phyloP scores from a whole-genome alignment of 2,797 vertebrate species.

The Alca torda region DNA sequence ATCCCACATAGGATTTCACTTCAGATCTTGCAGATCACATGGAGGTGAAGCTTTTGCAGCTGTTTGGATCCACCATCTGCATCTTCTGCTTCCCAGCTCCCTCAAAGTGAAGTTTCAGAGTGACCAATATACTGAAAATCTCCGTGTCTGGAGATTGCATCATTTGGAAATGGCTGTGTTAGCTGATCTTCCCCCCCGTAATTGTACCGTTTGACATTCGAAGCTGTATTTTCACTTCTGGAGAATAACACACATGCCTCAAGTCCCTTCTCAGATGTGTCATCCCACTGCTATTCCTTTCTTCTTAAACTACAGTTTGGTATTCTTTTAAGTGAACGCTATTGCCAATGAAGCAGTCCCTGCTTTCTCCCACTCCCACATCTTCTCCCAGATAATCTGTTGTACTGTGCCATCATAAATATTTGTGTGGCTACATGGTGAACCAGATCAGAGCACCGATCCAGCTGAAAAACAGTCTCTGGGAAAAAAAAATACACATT shows the following conservation, averaged over 20 bases:
- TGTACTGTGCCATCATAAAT: slow-evolving; percentile 49
- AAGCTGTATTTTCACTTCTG: slow-evolving; percentile 27
- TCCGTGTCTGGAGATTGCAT: background rate
- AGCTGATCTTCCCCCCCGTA: background rate
- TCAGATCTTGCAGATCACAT: background rate
- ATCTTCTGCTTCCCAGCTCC: background rate
- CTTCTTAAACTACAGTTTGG: background rate
- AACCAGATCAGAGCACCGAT: slow-evolving; percentile 13
- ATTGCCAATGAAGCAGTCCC: background rate
- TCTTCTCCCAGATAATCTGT: slow-evolving; percentile 15
- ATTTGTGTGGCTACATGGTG: slow-evolving; percentile 25
- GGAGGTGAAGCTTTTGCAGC: background rate
- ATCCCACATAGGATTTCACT: background rate
- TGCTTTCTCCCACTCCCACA: slow-evolving; percentile 4
- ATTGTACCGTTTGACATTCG: background rate
- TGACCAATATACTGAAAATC: background rate
- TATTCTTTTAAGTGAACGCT: background rate
- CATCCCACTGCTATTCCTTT: slow-evolving; percentile 25
- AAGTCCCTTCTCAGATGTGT: slow-evolving; percentile 12
- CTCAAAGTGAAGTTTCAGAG: background rate
- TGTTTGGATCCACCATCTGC: background rate
- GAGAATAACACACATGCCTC: slow-evolving; percentile 7
- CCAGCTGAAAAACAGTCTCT: slow-evolving; percentile 7
- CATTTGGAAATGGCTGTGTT: background rate
- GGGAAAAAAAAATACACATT: background rate